phyloP scores from a whole-genome alignment of 2,888 invertebrate genomes.

The Mayetiola destructor region DNA sequence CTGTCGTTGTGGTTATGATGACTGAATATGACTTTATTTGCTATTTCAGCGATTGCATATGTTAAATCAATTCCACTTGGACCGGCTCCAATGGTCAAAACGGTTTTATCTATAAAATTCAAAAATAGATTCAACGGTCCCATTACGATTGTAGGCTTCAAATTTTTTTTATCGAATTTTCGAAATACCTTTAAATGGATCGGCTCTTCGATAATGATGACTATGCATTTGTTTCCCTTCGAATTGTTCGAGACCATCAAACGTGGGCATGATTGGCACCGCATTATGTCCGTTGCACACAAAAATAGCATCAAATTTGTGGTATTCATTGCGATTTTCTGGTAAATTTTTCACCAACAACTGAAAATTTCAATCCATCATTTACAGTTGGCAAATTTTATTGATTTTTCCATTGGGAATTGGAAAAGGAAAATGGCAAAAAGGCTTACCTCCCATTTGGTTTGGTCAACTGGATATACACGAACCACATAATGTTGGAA shows the following conservation, averaged over 20 bases:
- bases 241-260: slow-evolving; percentile 51
- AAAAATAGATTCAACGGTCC: not conserved
- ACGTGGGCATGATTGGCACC: slow-evolving; percentile 54
- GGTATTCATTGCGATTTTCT: slow-evolving; percentile 33
- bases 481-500: slow-evolving; percentile 42
- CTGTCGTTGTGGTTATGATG: slow-evolving; percentile 49
- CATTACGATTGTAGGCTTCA: too few relatives aligned
- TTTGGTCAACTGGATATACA: slow-evolving; percentile 37
- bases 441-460: slow-evolving; percentile 47
- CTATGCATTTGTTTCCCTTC: slow-evolving; percentile 53
- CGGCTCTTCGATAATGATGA: slow-evolving; percentile 66
- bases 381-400: not conserved
- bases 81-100: slow-evolving; percentile 73
- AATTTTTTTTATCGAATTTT: not conserved
- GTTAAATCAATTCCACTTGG: slow-evolving; percentile 74
- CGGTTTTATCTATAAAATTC: slow-evolving; percentile 38
- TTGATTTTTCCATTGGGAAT: not conserved
- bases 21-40: slow-evolving; percentile 49
- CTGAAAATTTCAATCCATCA: slow-evolving; percentile 18
- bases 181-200: slow-evolving; percentile 44
- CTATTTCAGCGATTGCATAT: slow-evolving; percentile 48
- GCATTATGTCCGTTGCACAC: slow-evolving; percentile 80
- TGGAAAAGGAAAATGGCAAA: slow-evolving; percentile 17
- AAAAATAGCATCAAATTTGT: slow-evolving; percentile 59
- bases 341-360: slow-evolving; percentile 26